These are phyloP conservation scores for Gallinago nigripennis DNA, from an alignment of 2,797 vertebrate genomes.

Conservation along the genomic window DNA sequence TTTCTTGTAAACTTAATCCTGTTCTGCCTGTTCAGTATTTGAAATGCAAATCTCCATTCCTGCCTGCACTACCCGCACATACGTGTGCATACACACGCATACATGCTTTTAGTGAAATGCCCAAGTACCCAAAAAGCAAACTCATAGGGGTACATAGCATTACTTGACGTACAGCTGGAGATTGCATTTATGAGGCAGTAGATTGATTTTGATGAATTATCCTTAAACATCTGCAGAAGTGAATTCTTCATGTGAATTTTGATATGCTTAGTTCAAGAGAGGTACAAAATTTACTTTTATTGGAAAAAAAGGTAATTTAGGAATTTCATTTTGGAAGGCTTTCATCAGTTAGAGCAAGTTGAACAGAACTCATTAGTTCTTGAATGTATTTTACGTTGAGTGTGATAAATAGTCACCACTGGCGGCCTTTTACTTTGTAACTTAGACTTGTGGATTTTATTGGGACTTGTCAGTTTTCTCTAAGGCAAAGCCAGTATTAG, in stretches of 20 bases:
- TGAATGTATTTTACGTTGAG: neutral
- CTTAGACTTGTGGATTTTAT: neutral
- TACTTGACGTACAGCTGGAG: neutral
- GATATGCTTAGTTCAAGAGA: neutral
- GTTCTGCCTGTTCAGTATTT: neutral
- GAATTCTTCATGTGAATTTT: neutral
- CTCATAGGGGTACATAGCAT: neutral
- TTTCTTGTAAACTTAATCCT: neutral
- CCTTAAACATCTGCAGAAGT: neutral
- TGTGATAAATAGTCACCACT: neutral
- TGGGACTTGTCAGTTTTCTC: neutral
- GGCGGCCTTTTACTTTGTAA: neutral
- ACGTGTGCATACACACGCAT: neutral
- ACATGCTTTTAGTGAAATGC: neutral
- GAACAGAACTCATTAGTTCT: neutral
- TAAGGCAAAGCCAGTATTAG: neutral
- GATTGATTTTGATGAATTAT: neutral
- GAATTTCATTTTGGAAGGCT: neutral
- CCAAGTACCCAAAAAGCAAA: neutral
- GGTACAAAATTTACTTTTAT: rapidly evolving
- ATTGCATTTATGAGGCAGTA: neutral
- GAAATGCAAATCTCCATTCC: neutral
- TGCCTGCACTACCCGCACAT: neutral
- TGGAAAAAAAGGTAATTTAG: neutral
- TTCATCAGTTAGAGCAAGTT: neutral